Percentiles rank a stretch among this genome's conserved stretches.
Conservation (phyloP, 1,140 invertebrate genomes). For the Drosophila pallidifrons region DNA sequence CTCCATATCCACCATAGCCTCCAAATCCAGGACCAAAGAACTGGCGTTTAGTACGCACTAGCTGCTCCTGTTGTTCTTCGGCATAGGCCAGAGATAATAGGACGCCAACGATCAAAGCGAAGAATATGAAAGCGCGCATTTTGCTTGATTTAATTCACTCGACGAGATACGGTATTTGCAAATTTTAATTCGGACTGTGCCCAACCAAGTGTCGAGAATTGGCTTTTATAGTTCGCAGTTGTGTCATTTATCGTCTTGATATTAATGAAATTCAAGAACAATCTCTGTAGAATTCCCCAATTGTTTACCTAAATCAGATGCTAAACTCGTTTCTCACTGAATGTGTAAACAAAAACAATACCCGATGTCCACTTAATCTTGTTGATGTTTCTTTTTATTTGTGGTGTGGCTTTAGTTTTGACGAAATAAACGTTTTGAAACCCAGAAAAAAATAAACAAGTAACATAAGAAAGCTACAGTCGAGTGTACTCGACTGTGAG, state of each 20-base stretch:
- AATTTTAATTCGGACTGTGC: conserved; percentile 58
- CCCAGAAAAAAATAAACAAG: background rate
- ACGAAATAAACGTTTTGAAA: conserved; percentile 29
- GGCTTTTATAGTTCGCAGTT: conserved; percentile 52
- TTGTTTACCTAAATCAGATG: conserved; percentile 30
- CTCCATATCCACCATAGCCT: conserved; percentile 21
- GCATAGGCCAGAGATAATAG: conserved; percentile 43
- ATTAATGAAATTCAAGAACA: conserved; percentile 79
- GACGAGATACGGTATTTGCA: conserved; percentile 28
- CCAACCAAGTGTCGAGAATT: background rate
- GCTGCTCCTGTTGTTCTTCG: conserved; percentile 39
- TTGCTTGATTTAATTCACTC: conserved; percentile 7
- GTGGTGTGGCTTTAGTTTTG: conserved; percentile 17
- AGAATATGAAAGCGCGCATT: conserved; percentile 58
- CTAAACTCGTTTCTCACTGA: conserved; percentile 28
- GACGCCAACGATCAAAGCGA: conserved; percentile 49
- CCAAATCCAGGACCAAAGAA: conserved; percentile 31
- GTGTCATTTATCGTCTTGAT: conserved; percentile 58
- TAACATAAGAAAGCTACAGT: too few relatives aligned
- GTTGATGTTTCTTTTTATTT: conserved; percentile 6
- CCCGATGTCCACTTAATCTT: conserved; percentile 30
- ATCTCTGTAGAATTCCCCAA: conserved; percentile 55
- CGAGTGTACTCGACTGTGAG: too few relatives aligned
- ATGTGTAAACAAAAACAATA: conserved; percentile 27
- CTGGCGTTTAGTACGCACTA: conserved; percentile 59